Conservation (phyloP, 2,888 invertebrate genomes). For the Acleris sparsana region DNA sequence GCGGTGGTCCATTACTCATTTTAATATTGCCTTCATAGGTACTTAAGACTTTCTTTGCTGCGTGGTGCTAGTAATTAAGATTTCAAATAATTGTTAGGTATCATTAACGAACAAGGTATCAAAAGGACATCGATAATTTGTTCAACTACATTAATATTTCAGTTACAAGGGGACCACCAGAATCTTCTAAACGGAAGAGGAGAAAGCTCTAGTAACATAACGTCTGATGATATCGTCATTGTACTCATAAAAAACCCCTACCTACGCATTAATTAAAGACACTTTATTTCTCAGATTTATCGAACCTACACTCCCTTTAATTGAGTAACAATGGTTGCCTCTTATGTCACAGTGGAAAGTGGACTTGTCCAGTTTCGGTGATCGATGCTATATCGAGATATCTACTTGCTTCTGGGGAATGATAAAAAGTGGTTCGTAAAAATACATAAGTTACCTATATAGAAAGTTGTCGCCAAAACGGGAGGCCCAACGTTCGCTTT, state of each 20-base stretch:
- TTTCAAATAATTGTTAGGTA: neutral
- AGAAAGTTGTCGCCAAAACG: slow-evolving; percentile 77
- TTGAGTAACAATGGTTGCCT: slow-evolving; percentile 58
- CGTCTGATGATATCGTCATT: slow-evolving; percentile 20
- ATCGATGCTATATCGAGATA: slow-evolving; percentile 72
- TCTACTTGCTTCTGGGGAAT: slow-evolving; percentile 65
- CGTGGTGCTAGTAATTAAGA: neutral
- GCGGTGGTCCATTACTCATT: slow-evolving; percentile 37
- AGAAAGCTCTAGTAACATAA: slow-evolving; percentile 21
- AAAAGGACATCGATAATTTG: no score
- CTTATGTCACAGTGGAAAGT: slow-evolving; percentile 76
- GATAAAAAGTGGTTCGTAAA: slow-evolving; percentile 73
- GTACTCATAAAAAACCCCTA: slow-evolving; percentile 56
- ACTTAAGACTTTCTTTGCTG: neutral
- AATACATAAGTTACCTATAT: slow-evolving; percentile 47
- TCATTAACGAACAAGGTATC: no score
- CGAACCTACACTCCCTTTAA: slow-evolving; percentile 49
- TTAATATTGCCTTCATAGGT: neutral
- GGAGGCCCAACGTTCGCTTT: slow-evolving; percentile 75
- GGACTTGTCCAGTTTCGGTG: slow-evolving; percentile 66
- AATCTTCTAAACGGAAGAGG: slow-evolving; percentile 18
- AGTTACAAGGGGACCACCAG: neutral
- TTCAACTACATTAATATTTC: no score
- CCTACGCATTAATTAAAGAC: slow-evolving; percentile 68
- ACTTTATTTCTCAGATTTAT: slow-evolving; percentile 58